Base-by-base conservation (phyloP, 2,888 invertebrate genomes). In the Dioctria rufipes region DNA sequence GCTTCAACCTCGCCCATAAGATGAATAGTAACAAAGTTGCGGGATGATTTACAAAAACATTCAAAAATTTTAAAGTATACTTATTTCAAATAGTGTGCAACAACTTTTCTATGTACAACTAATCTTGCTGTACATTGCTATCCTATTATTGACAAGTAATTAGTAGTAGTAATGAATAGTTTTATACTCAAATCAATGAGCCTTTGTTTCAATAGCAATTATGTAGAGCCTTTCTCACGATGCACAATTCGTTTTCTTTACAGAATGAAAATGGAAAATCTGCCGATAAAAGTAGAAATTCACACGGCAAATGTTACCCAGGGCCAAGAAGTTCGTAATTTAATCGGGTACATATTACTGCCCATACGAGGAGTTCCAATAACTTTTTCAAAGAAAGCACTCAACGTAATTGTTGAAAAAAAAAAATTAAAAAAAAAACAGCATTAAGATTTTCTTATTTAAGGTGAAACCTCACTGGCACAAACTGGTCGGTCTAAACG, bases 261-360 rank as follows among this genome's bases (percentile, higher is more conserved):
- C 39, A 94, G 94, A 87, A 91, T 95, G 84, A 90, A 94, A 85
- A 92, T 93, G 0, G 93, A 93, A 75, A 94, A 95, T 89, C 92
- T 93, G 0, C 94, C 95, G 0, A 90, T 95, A 42, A 93, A 94
- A 87, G 89, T 95, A 65, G 94, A 95, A 86, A 94, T 94, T 81
- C 92, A 90, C 84, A 90, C 91, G 42, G 88, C 91, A 69, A 90
- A 90, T 58, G 90, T 91, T 1, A 91, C 91, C 66, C 90, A 91
- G 0, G 88, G 90, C n/a, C 91, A 82, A 49, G 80, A 83, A 11
- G 58, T 82, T 3, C 84, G 85, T 82, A 93, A 93, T 82, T 91
- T 92, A 85, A 90, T 95, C 67, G 95, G 95, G 3, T 94, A 93
- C 82, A 86, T 94, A 63, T 86, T 95, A 8, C 86, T 95, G 6